Evolutionary conservation across 2,113 vertebrate species (phyloP), one percentile per base, ranked within the genome.

Genomic region (Ciconia boyciana): DNA sequence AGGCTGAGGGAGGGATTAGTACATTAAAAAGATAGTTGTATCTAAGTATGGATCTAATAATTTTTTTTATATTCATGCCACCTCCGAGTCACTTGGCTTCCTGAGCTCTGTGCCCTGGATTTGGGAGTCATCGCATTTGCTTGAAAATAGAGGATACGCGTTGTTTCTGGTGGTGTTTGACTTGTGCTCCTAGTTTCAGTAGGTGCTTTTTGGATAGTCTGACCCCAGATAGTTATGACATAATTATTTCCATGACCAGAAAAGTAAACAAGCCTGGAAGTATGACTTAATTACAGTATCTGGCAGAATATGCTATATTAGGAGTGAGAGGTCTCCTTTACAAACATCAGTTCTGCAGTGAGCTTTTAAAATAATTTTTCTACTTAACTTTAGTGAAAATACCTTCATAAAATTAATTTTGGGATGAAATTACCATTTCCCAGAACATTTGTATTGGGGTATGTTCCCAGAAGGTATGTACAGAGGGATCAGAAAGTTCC

Each of bases 201-300:
- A 83, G 83, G 29, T 94, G 66, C 20, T 82, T 78, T 92, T 85
- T 85, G 70, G 72, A 19, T 83, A 76, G n/a, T 70, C 54, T 82
- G 58, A 85, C 66, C 60, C 39, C n/a, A 16, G 60, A 28, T 79
- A 60, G 61, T 76, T 87, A 69, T 82, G 93, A 91, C 74, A 60
- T 91, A 95, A 95, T 95, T 91, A 83, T 96, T 97, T 94, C 75
- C 12, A 2, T 93, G 75, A 81, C 79, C 49, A 83, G 87, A 79
- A 91, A 83, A 90, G 29, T 55, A 79, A 91, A 69, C 31, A 7
- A 80, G 60, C 68, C 18, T 87, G 51, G 43, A 83, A 91, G 48
- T 83, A 41, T 91, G 78, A 83, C 78, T 96, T 94, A 91, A 97
- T 96, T 93, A 93, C 71, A 93, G 55, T 66, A 88, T 90, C 62